A percentile compares a stretch with the other conserved stretches of the same genome.
These are phyloP conservation scores for Danio jaintianensis DNA, from an alignment of 2,797 vertebrate species.

Conservation along the genomic window DNA sequence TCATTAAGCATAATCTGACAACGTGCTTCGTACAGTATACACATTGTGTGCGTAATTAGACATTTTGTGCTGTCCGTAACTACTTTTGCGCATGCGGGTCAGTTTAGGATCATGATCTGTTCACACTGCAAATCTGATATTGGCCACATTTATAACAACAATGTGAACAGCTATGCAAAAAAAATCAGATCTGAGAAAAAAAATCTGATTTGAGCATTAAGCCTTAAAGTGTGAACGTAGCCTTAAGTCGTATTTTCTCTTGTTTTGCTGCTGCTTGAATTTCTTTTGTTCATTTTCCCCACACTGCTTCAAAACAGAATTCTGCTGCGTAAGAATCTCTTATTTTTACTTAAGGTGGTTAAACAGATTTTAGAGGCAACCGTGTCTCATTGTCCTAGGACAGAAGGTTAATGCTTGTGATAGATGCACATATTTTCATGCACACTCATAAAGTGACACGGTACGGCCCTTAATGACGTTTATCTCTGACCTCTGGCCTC, in stretches of 20 bases:
- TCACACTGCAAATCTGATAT: too few species aligned
- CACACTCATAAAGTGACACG: constrained; percentile 10
- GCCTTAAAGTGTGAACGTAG: too few species aligned
- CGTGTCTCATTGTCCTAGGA: not conserved
- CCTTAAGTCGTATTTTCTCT: not conserved
- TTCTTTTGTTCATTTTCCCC: not conserved
- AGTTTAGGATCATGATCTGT: too few species aligned
- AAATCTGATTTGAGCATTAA: too few species aligned
- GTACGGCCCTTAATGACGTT: constrained; percentile 35
- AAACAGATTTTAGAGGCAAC: constrained; percentile 11
- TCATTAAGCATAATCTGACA: too few species aligned
- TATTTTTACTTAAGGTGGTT: not conserved
- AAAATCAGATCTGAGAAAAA: too few species aligned
- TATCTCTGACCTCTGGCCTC: constrained; percentile 34
- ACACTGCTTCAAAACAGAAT: not conserved
- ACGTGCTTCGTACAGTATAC: too few species aligned
- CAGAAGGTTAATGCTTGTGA: not conserved
- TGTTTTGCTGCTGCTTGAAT: not conserved
- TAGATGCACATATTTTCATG: constrained; percentile 5
- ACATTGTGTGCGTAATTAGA: too few species aligned
- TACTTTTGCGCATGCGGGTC: too few species aligned
- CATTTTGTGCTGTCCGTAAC: too few species aligned
- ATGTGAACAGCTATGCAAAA: too few species aligned
- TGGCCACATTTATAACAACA: too few species aligned
- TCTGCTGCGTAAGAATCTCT: not conserved